phyloP scores from a whole-genome alignment of 2,113 vertebrate genomes.

The Neogale vison region DNA sequence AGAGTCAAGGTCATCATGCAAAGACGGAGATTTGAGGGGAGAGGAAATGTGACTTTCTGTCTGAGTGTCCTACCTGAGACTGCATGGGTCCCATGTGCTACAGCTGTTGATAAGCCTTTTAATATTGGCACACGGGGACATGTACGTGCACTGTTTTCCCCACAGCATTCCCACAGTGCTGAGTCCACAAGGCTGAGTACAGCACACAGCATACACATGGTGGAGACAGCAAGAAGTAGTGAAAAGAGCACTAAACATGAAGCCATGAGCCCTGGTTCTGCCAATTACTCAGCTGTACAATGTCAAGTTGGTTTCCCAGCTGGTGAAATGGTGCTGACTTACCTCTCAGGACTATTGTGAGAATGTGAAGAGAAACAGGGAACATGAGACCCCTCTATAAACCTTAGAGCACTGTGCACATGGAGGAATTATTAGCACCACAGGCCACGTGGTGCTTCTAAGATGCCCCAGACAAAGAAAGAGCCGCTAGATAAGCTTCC shows the following conservation, averaged over 20 bases:
- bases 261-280: background rate
- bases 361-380: background rate
- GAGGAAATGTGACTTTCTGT: background rate
- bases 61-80: background rate
- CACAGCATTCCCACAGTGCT: accelerated
- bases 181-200: background rate
- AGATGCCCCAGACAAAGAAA: background rate
- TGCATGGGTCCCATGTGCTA: background rate
- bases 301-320: background rate
- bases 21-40: background rate
- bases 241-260: background rate
- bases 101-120: background rate
- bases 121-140: background rate
- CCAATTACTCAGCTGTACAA: background rate
- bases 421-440: background rate
- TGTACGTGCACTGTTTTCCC: accelerated
- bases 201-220: background rate
- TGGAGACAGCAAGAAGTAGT: background rate
- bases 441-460: background rate
- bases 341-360: background rate
- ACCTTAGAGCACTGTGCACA: background rate
- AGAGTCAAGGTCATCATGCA: background rate
- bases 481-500: background rate
- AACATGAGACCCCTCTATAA: background rate
- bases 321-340: background rate